phyloP scores from a whole-genome alignment of 2,888 invertebrate species.

The Andrena praecox region DNA sequence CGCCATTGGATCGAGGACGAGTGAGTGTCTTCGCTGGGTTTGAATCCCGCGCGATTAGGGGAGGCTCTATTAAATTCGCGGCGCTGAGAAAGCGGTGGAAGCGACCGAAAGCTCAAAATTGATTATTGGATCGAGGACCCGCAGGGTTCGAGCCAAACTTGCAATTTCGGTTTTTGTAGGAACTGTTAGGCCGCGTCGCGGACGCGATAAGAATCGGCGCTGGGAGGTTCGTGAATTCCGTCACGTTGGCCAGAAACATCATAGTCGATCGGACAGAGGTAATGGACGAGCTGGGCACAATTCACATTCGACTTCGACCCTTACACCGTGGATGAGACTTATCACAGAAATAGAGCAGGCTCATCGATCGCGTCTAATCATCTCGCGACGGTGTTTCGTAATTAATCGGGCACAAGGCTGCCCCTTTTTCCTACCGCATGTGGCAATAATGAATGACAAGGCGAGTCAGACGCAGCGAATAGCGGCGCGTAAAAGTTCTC shows the following conservation, averaged over 20 bases:
- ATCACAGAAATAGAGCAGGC: neutral
- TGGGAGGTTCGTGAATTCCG: conserved; percentile 82
- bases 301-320: conserved; percentile 6
- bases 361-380: neutral
- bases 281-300: conserved; percentile 60
- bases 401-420: conserved; percentile 36
- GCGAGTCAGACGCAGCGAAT: neutral
- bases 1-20: conserved; percentile 74
- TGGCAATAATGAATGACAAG: conserved; percentile 34
- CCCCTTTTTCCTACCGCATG: conserved; percentile 10
- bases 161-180: conserved; percentile 79
- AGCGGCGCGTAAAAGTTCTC: conserved; percentile 15
- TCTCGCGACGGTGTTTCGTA: conserved; percentile 2
- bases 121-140: neutral
- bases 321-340: neutral
- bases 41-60: neutral
- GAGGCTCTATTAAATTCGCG: neutral
- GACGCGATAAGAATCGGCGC: conserved; percentile 81
- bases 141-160: conserved; percentile 65
- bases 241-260: conserved; percentile 82
- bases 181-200: conserved; percentile 79
- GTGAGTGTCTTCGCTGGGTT: conserved; percentile 66
- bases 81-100: neutral
- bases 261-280: conserved; percentile 81
- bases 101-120: neutral